Evolutionary conservation across 53 echinoderm and acorn worm species (phyloP), one percentile per base, ranked within the genome.

Genomic region (Henricia sp.): DNA sequence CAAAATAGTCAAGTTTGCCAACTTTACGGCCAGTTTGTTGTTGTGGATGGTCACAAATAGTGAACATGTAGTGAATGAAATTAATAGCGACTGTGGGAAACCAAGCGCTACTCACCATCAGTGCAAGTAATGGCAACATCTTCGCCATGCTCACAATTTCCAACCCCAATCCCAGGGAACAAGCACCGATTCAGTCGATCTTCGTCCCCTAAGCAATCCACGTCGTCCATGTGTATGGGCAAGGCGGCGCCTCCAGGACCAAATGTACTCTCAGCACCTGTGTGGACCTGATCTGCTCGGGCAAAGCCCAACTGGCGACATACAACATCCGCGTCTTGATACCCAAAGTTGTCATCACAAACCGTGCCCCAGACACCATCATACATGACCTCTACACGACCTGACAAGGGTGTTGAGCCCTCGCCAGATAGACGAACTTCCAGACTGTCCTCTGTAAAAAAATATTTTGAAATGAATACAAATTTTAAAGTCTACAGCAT

Each of bases 281-380:
- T 21, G 34, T 17, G 23, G 44, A 20, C 14, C 3, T 25, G 37
- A 3, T 17, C 19, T 0, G 60, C 60, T 5, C 46, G 30, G 1
- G 62, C 85, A 21, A 85, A 85, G 30, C 73, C 85, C 6, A 73
- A 48, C 64, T 85, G 62, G 13, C 85, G 72, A 37, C 85, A 85
- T 48, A 62, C 72, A 27, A 85, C 85, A 38, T 85, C 74, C 0
- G 74, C 85, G 17, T 85, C 85, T 46, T 73, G 62, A 16, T 63
- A 26, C 13, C 67, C 85, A 37, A 72, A 85, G 17, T 23, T 14
- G 34, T 85, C 85, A 20, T 85, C 85, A 30, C 85, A 85, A 2
- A 85, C 74, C 37, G 85, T 85, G 48, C 85, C 85, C 85, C 85
- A 85, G 64, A 33, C 63, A 35, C 85, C 85, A 1, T 74, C 3